Evolutionary conservation across 1,140 invertebrate species (phyloP), one percentile per base, ranked within the genome.

Genomic region (Sycobia sp.): DNA sequence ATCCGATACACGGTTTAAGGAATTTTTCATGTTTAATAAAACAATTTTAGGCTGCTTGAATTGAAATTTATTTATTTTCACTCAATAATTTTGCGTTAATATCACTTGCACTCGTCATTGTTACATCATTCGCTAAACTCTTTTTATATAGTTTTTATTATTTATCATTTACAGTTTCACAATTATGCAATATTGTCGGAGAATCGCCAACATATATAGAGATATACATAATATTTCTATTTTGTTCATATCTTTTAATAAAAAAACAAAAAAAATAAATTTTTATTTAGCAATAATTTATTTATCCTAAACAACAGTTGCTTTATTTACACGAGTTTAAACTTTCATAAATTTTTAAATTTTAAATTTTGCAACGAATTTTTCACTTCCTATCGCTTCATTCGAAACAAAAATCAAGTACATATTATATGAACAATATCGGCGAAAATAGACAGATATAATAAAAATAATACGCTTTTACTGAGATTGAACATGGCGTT

Each of bases 31-130:
- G 10, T 49, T 3, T 25, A 18, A 43, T 27, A 27, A 38, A 50
- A 50, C n/a, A 60, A 22, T 16, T 14, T 11, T 16, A 43, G 14
- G 20, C 43, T 53, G 38, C 39, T 18, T 53, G 38, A 2, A 38
- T 53, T 53, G 43, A 16, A 61, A n/a, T 38, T 62, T 13, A 62
- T 54, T 54, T 54, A 54, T 54, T 54, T 62, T 51, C 59, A 62
- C 38, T 62, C 32, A 23, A 54, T 54, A 46, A 39, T 62, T 62
- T 46, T 54, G 13, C 18, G 46, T 62, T 47, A 29, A 16, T 36
- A 44, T 23, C 39, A 54, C 50, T 46, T 54, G 20, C 58, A 53
- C 38, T 51, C 49, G n/a, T 50, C 23, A 18, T 50, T 32, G 16
- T 16, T 7, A 22, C 5, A 14, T 43, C 27, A 9, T 16, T 16